phyloP scores from a whole-genome alignment of 2,888 invertebrate species.

The Epinotia demarniana region DNA sequence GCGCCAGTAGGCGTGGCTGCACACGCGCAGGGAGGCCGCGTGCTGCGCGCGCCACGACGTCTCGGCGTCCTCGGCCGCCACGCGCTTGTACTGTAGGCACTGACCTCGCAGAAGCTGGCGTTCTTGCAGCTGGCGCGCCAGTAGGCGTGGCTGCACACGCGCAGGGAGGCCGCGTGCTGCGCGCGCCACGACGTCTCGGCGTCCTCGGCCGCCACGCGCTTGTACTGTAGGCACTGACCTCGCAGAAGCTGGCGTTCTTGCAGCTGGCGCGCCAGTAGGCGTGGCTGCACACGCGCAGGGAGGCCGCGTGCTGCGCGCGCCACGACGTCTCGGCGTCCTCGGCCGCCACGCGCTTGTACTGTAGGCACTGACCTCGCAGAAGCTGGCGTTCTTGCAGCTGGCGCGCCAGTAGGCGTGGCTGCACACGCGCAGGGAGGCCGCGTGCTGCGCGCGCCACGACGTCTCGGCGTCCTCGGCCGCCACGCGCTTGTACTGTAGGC shows the following conservation, averaged over 20 bases:
- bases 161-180: conserved; percentile 82
- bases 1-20: conserved; percentile 97
- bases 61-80: no score
- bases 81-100: no score
- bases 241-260: no score
- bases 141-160: conserved; percentile 84
- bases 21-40: conserved; percentile 91
- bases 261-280: no score
- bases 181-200: conserved; percentile 92
- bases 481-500: conserved; percentile 89
- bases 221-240: no score
- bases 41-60: conserved; percentile 88
- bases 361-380: conserved; percentile 88
- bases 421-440: conserved; percentile 92
- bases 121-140: conserved; percentile 87
- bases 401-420: conserved; percentile 97
- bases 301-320: no score
- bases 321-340: no score
- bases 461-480: conserved; percentile 90
- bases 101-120: no score
- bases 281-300: no score
- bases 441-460: conserved; percentile 96
- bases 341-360: no score
- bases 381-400: conserved; percentile 92
- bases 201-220: conserved; percentile 82